These are phyloP conservation scores for Poeciliopsis presidionis DNA, from an alignment of 2,797 vertebrate species.

Conservation along the genomic window DNA sequence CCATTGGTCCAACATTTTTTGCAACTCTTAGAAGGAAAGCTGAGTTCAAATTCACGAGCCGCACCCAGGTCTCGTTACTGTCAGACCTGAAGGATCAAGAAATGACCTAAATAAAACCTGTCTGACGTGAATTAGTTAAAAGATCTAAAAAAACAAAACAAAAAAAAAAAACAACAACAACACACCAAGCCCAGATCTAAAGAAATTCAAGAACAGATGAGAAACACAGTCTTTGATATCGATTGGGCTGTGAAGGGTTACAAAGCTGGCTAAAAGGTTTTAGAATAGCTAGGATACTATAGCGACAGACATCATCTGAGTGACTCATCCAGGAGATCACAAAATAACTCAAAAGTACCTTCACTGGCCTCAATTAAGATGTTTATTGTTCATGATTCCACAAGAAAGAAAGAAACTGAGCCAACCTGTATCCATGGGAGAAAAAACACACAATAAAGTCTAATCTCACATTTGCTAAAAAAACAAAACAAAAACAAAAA, in stretches of 20 bases:
- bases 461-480: background rate
- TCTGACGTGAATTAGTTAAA: background rate
- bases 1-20: background rate
- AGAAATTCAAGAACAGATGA: background rate
- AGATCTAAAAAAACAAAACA: background rate
- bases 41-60: background rate
- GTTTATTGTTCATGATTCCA: background rate
- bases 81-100: background rate
- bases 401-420: background rate
- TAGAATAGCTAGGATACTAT: too few species aligned
- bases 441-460: background rate
- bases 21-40: background rate
- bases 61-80: background rate
- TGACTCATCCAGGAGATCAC: background rate
- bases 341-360: background rate
- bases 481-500: background rate
- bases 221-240: background rate
- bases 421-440: background rate
- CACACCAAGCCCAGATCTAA: background rate
- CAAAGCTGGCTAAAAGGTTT: background rate
- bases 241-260: background rate
- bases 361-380: background rate
- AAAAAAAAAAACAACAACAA: background rate
- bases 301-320: background rate
- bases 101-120: background rate